phyloP scores from a whole-genome alignment of 1,140 invertebrate genomes.

The Drosophila parvula region DNA sequence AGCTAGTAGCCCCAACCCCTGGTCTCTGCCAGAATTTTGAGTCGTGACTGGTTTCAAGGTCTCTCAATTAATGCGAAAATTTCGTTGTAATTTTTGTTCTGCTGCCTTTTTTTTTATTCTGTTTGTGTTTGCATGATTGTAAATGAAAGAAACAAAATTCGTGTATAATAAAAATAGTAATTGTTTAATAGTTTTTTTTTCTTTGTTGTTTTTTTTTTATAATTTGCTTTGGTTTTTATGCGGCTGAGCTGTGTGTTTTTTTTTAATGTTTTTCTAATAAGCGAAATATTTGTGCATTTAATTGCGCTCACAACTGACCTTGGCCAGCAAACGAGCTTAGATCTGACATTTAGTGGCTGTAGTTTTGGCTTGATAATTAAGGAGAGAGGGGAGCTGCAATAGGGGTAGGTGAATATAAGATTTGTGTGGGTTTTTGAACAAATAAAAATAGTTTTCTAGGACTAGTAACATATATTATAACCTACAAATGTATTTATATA shows the following conservation, averaged over 20 bases:
- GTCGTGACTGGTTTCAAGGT: conserved; percentile 81
- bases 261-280: conserved; percentile 77
- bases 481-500: background rate
- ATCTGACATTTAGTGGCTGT: conserved; percentile 47
- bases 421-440: background rate
- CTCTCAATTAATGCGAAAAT: conserved; percentile 80
- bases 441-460: background rate
- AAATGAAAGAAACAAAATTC: conserved; percentile 68
- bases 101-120: conserved; percentile 32
- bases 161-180: conserved; percentile 81
- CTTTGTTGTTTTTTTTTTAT: conserved; percentile 9
- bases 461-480: background rate
- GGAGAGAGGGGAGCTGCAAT: background rate
- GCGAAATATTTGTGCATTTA: conserved; percentile 75
- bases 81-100: conserved; percentile 70
- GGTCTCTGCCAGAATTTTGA: conserved; percentile 74
- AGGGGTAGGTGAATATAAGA: background rate
- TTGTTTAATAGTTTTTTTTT: conserved; percentile 61
- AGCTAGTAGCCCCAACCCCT: conserved; percentile 39
- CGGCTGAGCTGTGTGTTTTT: conserved; percentile 47
- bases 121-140: conserved; percentile 71
- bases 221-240: conserved; percentile 38
- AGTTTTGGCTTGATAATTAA: conserved; percentile 14
- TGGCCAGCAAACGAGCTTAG: conserved; percentile 30
- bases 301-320: conserved; percentile 69